Percentiles rank a stretch among this genome's conserved stretches.
Evolutionary conservation across 2,888 invertebrate species (phyloP).

Genomic region (Hydrotaea diabolus): DNA sequence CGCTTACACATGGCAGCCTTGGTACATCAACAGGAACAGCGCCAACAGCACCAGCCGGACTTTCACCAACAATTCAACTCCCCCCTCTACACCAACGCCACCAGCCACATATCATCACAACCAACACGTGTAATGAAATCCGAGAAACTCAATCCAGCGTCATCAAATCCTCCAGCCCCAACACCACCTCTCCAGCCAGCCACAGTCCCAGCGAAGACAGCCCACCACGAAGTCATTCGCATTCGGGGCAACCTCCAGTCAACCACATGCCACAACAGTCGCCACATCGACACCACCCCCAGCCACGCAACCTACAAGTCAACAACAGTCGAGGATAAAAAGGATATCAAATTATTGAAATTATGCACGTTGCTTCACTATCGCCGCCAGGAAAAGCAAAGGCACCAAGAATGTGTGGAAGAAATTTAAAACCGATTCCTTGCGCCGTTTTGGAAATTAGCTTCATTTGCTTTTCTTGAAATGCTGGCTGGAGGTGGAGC

Average conservation of each 20-base stretch:
- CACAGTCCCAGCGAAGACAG: background rate
- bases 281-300: slow-evolving; percentile 66
- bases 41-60: slow-evolving; percentile 55
- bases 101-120: slow-evolving; percentile 50
- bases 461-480: slow-evolving; percentile 18
- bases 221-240: slow-evolving; percentile 47
- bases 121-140: slow-evolving; percentile 62
- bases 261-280: slow-evolving; percentile 52
- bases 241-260: slow-evolving; percentile 53
- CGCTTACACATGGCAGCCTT: slow-evolving; percentile 65
- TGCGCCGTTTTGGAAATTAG: slow-evolving; percentile 1
- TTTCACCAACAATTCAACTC: slow-evolving; percentile 37
- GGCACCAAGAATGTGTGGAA: slow-evolving; percentile 28
- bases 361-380: slow-evolving; percentile 80
- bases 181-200: background rate
- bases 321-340: slow-evolving; percentile 76
- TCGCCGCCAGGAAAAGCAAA: slow-evolving; percentile 63
- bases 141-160: slow-evolving; percentile 44
- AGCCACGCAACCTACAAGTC: slow-evolving; percentile 64
- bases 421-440: slow-evolving; percentile 48
- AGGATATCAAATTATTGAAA: slow-evolving; percentile 79
- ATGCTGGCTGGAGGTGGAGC: background rate
- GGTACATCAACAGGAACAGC: slow-evolving; percentile 65
- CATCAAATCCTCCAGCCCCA: background rate
- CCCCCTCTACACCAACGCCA: slow-evolving; percentile 51